Base-by-base conservation (phyloP, 2,113 vertebrate species). In the Vanacampus margaritifer region DNA sequence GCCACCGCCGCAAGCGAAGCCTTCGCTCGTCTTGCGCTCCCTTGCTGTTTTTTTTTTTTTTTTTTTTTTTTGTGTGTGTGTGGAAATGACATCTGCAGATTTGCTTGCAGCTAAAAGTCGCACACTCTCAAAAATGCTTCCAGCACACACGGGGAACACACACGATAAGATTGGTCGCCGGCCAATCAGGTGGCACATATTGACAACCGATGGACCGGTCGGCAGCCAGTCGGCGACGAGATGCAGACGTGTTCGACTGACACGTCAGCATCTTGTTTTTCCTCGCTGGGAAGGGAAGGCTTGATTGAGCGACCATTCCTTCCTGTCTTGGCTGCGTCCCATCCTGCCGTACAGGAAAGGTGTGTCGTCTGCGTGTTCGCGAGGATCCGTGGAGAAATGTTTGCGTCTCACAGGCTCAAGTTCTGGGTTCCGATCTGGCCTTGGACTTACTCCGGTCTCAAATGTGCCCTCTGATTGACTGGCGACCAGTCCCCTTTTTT, bases 281-380 rank as follows among this genome's bases (percentile, higher is more conserved):
- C 65, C 69, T 37, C 72, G 79, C 73, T 82, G 84, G 80, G 85
- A 86, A 78, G 74, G 80, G 78, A 88, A 84, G 74, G 66, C 68
- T 71, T 58, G 72, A 86, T 71, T 66, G 64, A 74, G 69, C 58
- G 66, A 23, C 71, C 57, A 17, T 71, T 69, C 69, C 61, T 84
- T 85, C 79, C 79, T 65, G 41, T 78, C 65, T 76, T 79, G 73
- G 78, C 69, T 63, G 41, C 59, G 89, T 84, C 66, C 58, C 79
- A 75, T 86, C 79, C 81, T 79, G 85, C 69, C 59, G 28, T 41
- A 73, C 79, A 84, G 88, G 86, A 90, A 89, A 84, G 73, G 75
- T 69, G 79, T 65, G 71, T 79, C 84, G 76, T 83, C 73, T 86
- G 76, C 61, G 17, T 65, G 63, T n/a, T 16, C 8, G 1, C 39